phyloP scores from a whole-genome alignment of 1,140 invertebrate genomes.

The Papilio aristodemus region DNA sequence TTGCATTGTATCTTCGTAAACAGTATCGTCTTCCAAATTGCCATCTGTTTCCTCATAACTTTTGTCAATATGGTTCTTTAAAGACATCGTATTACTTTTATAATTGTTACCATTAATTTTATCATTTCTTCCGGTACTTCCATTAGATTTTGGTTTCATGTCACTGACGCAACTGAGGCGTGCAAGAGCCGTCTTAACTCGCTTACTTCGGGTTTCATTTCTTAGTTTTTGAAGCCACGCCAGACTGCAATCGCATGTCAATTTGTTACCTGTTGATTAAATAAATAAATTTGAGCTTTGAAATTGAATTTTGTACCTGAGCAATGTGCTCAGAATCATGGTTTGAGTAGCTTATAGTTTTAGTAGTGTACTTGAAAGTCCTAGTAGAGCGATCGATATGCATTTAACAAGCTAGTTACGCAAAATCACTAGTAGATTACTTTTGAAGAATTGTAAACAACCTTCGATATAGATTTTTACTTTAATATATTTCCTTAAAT shows the following conservation, averaged over 20 bases:
- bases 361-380: too few relatives aligned
- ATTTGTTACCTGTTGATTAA: conserved; percentile 84
- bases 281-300: conserved; percentile 29
- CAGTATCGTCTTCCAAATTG: conserved; percentile 54
- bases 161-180: conserved; percentile 85
- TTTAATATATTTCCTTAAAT: background rate
- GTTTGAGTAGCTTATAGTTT: too few relatives aligned
- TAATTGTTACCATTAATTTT: conserved; percentile 38
- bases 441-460: too few relatives aligned
- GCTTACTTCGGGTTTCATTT: conserved; percentile 86
- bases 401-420: too few relatives aligned
- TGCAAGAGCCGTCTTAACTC: conserved; percentile 83
- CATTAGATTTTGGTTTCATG: conserved; percentile 59
- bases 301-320: background rate
- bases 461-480: too few relatives aligned
- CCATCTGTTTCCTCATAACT: conserved; percentile 59
- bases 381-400: too few relatives aligned
- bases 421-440: too few relatives aligned
- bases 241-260: conserved; percentile 89
- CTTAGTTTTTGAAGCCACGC: conserved; percentile 87
- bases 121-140: conserved; percentile 46
- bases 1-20: conserved; percentile 67
- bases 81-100: conserved; percentile 42
- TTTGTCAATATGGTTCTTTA: conserved; percentile 53
- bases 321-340: background rate